phyloP scores from a whole-genome alignment of 2,113 vertebrate genomes.

The Paramormyrops kingsleyae region DNA sequence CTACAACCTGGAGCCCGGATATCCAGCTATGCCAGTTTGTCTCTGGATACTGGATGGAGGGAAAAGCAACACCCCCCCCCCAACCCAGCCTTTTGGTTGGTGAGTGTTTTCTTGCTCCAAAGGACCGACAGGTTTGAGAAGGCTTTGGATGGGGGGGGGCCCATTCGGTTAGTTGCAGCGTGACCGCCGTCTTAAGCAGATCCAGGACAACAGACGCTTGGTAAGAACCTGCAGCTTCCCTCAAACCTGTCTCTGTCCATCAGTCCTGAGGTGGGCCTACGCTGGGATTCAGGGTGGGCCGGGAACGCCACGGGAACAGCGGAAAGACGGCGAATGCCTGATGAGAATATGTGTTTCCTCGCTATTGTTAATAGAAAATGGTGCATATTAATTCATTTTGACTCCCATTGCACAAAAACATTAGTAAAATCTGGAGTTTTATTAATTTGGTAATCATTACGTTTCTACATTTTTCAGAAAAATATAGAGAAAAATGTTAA shows the following conservation, averaged over 20 bases:
- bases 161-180: background rate
- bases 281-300: background rate
- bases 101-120: constrained; percentile 5
- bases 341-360: background rate
- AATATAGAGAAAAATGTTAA: background rate
- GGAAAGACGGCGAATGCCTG: background rate
- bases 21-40: background rate
- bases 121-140: background rate
- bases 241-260: constrained; percentile 50
- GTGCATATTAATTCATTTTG: background rate
- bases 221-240: constrained; percentile 33
- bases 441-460: background rate
- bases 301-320: background rate
- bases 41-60: background rate
- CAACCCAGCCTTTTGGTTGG: background rate
- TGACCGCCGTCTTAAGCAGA: background rate
- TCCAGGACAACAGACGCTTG: constrained; percentile 25
- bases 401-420: background rate
- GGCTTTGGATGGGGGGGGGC: background rate
- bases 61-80: background rate
- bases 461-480: background rate
- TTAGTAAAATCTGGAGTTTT: background rate
- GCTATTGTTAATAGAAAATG: background rate
- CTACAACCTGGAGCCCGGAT: background rate
- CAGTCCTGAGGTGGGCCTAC: constrained; percentile 18